Conservation (phyloP, 1,140 invertebrate species). For the Lerema accius region DNA sequence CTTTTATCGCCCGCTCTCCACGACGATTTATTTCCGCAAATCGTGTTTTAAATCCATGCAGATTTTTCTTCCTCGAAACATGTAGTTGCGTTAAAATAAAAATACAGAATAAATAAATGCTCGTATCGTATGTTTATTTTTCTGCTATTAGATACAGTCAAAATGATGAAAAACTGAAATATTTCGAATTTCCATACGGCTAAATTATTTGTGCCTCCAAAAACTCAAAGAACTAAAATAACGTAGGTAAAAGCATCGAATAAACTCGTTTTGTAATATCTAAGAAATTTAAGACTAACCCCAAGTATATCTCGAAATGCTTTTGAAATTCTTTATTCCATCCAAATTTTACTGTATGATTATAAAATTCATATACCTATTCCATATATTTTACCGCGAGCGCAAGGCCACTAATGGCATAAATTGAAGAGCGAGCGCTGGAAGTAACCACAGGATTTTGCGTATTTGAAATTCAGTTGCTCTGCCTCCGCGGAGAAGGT, state of each 20-base stretch:
- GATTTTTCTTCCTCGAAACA: constrained; percentile 29
- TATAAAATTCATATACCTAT: constrained; percentile 36
- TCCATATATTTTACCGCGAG: constrained; percentile 49
- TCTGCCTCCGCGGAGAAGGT: constrained; percentile 48
- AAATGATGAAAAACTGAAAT: too few relatives aligned
- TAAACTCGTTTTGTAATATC: not conserved
- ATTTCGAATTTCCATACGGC: too few relatives aligned
- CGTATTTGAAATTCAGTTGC: constrained; percentile 74
- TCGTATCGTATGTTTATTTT: too few relatives aligned
- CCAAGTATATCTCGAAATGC: not conserved
- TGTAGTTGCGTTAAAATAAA: constrained; percentile 22
- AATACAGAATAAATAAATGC: constrained; percentile 2
- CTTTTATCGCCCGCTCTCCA: constrained; percentile 33
- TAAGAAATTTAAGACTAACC: not conserved
- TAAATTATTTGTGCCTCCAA: too few relatives aligned
- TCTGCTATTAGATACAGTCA: too few relatives aligned
- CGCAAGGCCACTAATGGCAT: constrained; percentile 61
- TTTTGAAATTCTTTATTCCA: constrained; percentile 1
- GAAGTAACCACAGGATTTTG: constrained; percentile 69
- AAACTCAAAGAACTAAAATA: too few relatives aligned
- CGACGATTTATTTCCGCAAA: constrained; percentile 34
- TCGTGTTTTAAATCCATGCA: constrained; percentile 32
- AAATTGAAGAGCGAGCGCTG: constrained; percentile 61
- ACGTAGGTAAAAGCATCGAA: too few relatives aligned
- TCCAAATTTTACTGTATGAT: constrained; percentile 15